Evolutionary conservation across 1,140 invertebrate species (phyloP).

Genomic region (Akabosia matsudoensis): DNA sequence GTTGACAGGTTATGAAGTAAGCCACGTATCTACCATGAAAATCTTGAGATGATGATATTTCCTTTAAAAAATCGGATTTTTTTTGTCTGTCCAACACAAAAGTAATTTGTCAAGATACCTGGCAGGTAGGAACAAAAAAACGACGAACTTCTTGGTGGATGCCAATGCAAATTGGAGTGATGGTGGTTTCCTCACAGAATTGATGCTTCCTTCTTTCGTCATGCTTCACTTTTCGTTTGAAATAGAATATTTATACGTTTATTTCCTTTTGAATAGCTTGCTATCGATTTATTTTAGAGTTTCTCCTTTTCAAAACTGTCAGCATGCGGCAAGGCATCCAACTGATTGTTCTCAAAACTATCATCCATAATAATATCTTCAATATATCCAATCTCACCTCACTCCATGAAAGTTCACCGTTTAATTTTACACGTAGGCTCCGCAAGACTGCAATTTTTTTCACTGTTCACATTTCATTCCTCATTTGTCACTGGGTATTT

Average conservation of each 20-base stretch:
- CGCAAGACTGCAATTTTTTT: neutral
- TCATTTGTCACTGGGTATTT: conserved; percentile 18
- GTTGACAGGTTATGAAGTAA: conserved; percentile 12
- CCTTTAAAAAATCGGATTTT: conserved; percentile 3
- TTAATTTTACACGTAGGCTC: neutral
- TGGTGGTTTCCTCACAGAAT: too few relatives aligned
- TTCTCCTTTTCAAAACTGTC: conserved; percentile 11
- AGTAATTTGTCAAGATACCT: conserved; percentile 22
- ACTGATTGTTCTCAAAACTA: too few relatives aligned
- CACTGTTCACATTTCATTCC: conserved; percentile 6
- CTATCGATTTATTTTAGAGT: neutral
- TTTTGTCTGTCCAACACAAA: neutral
- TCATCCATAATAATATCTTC: too few relatives aligned
- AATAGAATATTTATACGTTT: too few relatives aligned
- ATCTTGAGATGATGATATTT: too few relatives aligned
- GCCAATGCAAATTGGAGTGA: conserved; percentile 21
- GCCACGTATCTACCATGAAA: neutral
- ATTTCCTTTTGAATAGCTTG: too few relatives aligned
- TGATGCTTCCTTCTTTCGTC: neutral
- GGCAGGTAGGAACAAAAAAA: neutral
- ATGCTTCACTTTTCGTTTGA: neutral
- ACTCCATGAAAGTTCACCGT: too few relatives aligned
- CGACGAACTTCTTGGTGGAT: too few relatives aligned
- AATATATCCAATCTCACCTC: too few relatives aligned
- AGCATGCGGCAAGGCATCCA: conserved; percentile 1